A percentile compares a stretch with the other conserved stretches of the same genome.
Conservation (phyloP, 1,140 invertebrate species). For the Cotesia typhae region DNA sequence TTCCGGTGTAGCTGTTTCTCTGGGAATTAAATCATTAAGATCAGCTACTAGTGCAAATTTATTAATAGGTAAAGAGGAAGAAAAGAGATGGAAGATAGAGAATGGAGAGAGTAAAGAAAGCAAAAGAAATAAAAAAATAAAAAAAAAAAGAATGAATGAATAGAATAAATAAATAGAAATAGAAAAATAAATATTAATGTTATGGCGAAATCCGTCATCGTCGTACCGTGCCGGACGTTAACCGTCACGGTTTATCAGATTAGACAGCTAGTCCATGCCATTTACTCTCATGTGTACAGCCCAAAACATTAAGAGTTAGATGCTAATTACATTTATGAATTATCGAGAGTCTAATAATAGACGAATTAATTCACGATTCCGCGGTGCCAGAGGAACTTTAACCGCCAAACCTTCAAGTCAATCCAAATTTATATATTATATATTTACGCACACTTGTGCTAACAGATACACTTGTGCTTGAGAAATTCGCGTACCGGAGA, state of each 20-base stretch:
- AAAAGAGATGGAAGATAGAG: conserved; percentile 38
- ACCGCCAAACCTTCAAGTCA: too few species aligned
- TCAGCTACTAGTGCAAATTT: conserved; percentile 20
- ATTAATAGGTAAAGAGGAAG: conserved; percentile 11
- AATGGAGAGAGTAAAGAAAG: conserved; percentile 13
- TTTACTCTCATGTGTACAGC: conserved; percentile 6
- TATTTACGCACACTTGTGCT: too few species aligned
- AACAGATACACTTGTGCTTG: too few species aligned
- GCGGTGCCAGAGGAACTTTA: too few species aligned
- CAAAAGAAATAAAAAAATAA: background rate
- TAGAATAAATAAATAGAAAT: conserved; percentile 33
- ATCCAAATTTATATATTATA: too few species aligned
- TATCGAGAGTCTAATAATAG: conserved; percentile 8
- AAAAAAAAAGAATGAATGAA: conserved; percentile 20
- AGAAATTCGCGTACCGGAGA: too few species aligned
- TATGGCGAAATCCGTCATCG: conserved; percentile 33
- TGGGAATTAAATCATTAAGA: conserved; percentile 40
- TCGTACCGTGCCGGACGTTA: conserved; percentile 36
- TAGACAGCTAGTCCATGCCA: conserved; percentile 14
- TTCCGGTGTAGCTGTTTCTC: conserved; percentile 46
- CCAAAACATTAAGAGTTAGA: background rate
- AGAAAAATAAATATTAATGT: conserved; percentile 35
- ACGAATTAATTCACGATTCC: too few species aligned
- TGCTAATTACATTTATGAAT: conserved; percentile 34
- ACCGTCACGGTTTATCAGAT: conserved; percentile 32